These are phyloP conservation scores for Conger conger DNA, from an alignment of 2,113 vertebrate genomes.

Conservation along the genomic window DNA sequence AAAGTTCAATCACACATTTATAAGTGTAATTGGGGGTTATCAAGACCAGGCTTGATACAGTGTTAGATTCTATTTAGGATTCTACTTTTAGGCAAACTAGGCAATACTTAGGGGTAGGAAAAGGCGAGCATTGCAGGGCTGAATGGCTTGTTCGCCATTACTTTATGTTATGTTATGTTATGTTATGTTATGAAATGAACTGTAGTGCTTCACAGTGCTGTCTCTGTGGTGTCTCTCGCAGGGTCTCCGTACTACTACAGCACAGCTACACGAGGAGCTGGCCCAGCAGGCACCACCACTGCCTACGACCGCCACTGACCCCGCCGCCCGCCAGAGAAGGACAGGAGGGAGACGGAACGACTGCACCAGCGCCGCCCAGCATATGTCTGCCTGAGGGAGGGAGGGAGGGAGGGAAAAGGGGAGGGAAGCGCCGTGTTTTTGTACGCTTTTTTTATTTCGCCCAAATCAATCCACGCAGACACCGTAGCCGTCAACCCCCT, in stretches of 20 bases:
- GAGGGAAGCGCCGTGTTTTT: conserved; percentile 5
- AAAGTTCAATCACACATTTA: too few species aligned
- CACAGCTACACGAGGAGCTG: conserved; percentile 84
- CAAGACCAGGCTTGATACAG: too few species aligned
- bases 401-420: background rate
- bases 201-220: background rate
- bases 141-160: too few species aligned
- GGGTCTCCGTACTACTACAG: conserved; percentile 98
- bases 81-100: too few species aligned
- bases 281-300: conserved; percentile 79
- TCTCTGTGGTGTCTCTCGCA: conserved; percentile 45
- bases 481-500: background rate
- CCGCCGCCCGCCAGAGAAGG: conserved; percentile 27
- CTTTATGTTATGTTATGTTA: too few species aligned
- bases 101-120: too few species aligned
- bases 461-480: background rate
- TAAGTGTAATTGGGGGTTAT: too few species aligned
- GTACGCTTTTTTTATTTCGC: background rate
- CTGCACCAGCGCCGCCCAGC: conserved; percentile 59
- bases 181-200: too few species aligned
- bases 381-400: conserved; percentile 30
- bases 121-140: too few species aligned
- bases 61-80: too few species aligned
- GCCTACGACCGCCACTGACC: conserved; percentile 96
- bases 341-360: conserved; percentile 42